Evolutionary conservation across 2,888 invertebrate genomes (phyloP).

Genomic region (Xestia sexstrigata): DNA sequence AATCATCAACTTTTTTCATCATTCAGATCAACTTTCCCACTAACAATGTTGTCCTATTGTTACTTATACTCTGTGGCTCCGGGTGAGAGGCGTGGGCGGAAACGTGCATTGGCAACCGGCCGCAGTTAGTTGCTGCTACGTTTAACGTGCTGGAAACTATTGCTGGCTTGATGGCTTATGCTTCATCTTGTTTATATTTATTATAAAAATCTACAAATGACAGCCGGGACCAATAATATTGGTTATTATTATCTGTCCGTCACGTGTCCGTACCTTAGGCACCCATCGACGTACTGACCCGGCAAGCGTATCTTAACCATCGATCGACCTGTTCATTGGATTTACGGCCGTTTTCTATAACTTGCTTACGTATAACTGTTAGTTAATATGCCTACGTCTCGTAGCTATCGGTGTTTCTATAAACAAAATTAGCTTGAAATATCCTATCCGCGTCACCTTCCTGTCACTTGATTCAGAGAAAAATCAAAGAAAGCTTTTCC

Average conservation of each 20-base stretch:
- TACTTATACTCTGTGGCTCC: constrained; percentile 13
- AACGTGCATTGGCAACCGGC: constrained; percentile 66
- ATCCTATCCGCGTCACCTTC: too few relatives aligned
- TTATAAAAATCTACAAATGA: neutral
- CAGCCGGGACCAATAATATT: neutral
- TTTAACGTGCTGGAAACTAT: constrained; percentile 39
- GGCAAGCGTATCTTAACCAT: neutral
- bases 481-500: too few relatives aligned
- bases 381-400: too few relatives aligned
- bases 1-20: constrained; percentile 1
- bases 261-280: neutral
- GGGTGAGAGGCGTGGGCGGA: constrained; percentile 56
- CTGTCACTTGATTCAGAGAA: too few relatives aligned
- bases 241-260: neutral
- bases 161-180: constrained; percentile 6
- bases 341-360: too few relatives aligned
- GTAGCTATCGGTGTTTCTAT: too few relatives aligned
- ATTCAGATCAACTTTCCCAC: constrained; percentile 25
- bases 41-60: constrained; percentile 38
- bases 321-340: neutral
- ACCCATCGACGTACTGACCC: neutral
- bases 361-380: too few relatives aligned
- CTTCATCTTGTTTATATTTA: neutral
- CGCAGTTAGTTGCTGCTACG: constrained; percentile 44
- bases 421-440: too few relatives aligned